A percentile compares a stretch with the other conserved stretches of the same genome.
phyloP scores from a whole-genome alignment of 2,888 invertebrate species.

The Nemoura dubitans region DNA sequence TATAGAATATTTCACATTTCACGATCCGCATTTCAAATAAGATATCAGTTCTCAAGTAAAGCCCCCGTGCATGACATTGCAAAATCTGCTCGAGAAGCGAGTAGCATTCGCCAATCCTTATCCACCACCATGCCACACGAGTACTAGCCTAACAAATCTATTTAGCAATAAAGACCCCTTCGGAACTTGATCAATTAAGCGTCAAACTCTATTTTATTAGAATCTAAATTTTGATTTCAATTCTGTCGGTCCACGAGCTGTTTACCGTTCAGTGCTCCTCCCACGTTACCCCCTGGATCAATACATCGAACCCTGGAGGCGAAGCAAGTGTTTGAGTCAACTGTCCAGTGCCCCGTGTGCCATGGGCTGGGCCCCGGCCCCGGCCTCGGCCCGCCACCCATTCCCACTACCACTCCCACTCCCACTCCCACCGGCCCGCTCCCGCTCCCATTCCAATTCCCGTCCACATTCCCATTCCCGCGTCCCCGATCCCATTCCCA shows the following conservation, averaged over 20 bases:
- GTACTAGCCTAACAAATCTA: background rate
- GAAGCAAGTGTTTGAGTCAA: slow-evolving; percentile 19
- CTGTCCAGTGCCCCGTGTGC: background rate
- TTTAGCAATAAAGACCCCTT: background rate
- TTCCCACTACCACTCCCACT: background rate
- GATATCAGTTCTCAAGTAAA: too few species aligned
- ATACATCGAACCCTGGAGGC: background rate
- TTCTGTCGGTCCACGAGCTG: background rate
- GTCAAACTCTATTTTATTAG: background rate
- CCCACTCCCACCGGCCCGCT: background rate
- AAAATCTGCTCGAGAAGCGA: too few species aligned
- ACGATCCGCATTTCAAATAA: too few species aligned
- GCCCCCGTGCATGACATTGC: too few species aligned
- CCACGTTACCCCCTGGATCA: background rate
- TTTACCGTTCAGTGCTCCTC: slow-evolving; percentile 9
- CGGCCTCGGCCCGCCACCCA: background rate
- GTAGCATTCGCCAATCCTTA: too few species aligned
- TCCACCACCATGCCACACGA: too few species aligned
- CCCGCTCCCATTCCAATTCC: background rate
- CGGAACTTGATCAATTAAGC: background rate
- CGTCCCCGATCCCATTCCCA: background rate
- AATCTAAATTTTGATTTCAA: slow-evolving; percentile 7
- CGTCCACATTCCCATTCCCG: background rate
- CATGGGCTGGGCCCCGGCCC: too few species aligned
- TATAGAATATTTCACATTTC: too few species aligned